phyloP scores from a whole-genome alignment of 2,888 invertebrate species.

The Epinotia nisella region DNA sequence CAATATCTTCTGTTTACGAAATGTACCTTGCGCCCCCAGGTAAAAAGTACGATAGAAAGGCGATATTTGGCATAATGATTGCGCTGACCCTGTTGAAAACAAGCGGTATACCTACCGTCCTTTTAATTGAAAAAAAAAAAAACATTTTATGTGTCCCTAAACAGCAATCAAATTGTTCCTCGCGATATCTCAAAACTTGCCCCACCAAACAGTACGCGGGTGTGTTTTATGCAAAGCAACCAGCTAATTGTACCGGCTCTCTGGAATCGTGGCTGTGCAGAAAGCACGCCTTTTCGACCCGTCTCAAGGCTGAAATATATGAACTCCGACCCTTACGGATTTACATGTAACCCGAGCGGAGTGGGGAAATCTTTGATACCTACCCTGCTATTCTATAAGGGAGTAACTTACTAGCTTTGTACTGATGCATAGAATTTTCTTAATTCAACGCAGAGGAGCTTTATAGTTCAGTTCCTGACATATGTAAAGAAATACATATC shows the following conservation, averaged over 20 bases:
- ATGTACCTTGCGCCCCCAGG: too few relatives aligned
- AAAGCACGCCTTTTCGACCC: conserved; percentile 61
- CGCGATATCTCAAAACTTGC: conserved; percentile 48
- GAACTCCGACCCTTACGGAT: conserved; percentile 49
- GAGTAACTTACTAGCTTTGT: neutral
- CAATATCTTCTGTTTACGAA: too few relatives aligned
- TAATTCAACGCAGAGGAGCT: neutral
- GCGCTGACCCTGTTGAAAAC: too few relatives aligned
- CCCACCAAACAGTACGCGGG: conserved; percentile 51
- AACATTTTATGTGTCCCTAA: too few relatives aligned
- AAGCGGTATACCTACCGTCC: too few relatives aligned
- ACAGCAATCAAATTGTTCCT: neutral
- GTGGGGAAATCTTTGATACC: conserved; percentile 31
- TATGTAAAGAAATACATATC: conserved; percentile 27
- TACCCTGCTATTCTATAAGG: neutral
- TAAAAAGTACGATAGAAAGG: too few relatives aligned
- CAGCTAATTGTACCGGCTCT: conserved; percentile 70
- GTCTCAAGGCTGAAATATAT: conserved; percentile 51
- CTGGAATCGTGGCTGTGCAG: conserved; percentile 61
- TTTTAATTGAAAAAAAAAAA: too few relatives aligned
- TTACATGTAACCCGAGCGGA: conserved; percentile 40
- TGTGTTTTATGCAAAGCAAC: conserved; percentile 73
- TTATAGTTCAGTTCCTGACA: conserved; percentile 16
- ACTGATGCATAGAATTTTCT: neutral
- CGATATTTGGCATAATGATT: too few relatives aligned